These are phyloP conservation scores for Podarcis siculus DNA, from an alignment of 2,797 vertebrate genomes.

Conservation along the genomic window DNA sequence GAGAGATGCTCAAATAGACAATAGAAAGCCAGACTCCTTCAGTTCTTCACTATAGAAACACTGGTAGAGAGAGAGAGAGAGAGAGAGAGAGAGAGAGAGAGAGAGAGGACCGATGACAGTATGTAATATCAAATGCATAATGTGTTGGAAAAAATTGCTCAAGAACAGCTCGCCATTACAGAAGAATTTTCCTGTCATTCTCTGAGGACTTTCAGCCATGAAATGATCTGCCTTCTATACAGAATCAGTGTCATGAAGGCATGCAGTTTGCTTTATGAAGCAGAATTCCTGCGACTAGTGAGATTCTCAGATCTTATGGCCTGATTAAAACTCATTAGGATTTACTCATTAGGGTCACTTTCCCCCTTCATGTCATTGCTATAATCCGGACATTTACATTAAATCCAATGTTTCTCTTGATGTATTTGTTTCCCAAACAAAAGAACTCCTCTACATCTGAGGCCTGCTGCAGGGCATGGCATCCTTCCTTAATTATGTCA, in stretches of 20 bases:
- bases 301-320: neutral
- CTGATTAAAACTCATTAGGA: neutral
- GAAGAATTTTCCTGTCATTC: slow-evolving; percentile 26
- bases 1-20: neutral
- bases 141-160: slow-evolving; percentile 60
- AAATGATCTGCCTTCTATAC: neutral
- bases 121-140: slow-evolving; percentile 55
- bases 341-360: neutral
- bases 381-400: neutral
- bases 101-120: slow-evolving; percentile 3
- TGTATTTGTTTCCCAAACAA: neutral
- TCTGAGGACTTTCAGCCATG: slow-evolving; percentile 32
- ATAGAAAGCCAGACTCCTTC: slow-evolving; percentile 33
- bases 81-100: slow-evolving; percentile 49
- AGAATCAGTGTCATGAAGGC: neutral
- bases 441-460: neutral
- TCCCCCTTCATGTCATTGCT: neutral
- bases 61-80: neutral
- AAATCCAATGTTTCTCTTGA: neutral
- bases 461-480: neutral
- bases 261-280: neutral
- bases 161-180: slow-evolving; percentile 45
- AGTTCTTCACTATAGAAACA: slow-evolving; percentile 34
- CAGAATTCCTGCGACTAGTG: neutral
- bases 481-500: neutral